Evolutionary conservation across 2,888 invertebrate genomes (phyloP), one percentile per base, ranked within the genome.

Genomic region (Galeopsomyia nigrocyanea): DNA sequence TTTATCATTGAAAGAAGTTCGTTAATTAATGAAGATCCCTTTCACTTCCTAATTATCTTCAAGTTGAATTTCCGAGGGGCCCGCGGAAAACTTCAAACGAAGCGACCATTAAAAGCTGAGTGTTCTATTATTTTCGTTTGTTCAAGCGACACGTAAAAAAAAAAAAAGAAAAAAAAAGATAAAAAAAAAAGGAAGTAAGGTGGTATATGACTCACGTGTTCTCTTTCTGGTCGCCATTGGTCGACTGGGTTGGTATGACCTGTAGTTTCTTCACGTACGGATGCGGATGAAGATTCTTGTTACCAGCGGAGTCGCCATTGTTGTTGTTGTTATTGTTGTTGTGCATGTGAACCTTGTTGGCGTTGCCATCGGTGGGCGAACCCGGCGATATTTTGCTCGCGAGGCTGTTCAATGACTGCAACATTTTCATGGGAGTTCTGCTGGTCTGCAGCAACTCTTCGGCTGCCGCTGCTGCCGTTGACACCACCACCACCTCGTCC

Each of bases 321-420:
- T 79, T 77, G 64, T 78, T 80, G 70, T 78, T 81, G 72, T 82
- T 82, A 77, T 85, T 85, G 77, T 89, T 89, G 82, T 87, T 86
- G 83, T 89, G 89, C 75, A 89, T 88, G 82, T 89, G 88, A 84
- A 89, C 90, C 83, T 92, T 88, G 87, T 92, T 92, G 75, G 92
- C 92, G 87, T 92, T 92, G 78, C 91, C 88, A 87, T 92, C 92
- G 75, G 87, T 83, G 66, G 88, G 88, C 74, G 88, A 87, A 87
- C 93, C 93, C 85, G 95, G 95, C 87, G 95, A 95, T 87, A 95
- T 93, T 88, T 95, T 95, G 87, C 94, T 94, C 89, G 95, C 95
- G 89, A 95, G 90, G 87, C 93, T 92, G 90, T 95, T 95, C 88
- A 95, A 89, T 82, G 95, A 93, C 88, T 94, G 93, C 88, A 95